Evolutionary conservation across 2,113 vertebrate species (phyloP).

Genomic region (Gallinago media): DNA sequence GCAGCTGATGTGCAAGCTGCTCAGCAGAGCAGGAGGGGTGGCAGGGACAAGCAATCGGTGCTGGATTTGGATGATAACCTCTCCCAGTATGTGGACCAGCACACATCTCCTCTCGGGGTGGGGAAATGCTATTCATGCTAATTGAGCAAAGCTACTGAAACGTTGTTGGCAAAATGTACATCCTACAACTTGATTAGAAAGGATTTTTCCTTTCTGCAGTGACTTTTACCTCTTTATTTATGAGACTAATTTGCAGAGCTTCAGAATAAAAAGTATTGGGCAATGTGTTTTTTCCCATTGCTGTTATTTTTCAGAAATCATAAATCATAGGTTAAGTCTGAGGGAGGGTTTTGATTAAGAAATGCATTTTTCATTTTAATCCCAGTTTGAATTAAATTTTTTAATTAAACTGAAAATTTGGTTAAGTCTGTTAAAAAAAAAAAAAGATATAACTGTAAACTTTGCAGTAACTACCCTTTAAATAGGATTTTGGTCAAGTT

Average conservation of each 20-base stretch:
- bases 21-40: background rate
- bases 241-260: background rate
- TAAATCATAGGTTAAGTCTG: background rate
- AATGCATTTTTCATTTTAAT: background rate
- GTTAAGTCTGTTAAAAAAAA: background rate
- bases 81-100: fast-evolving
- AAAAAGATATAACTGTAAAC: background rate
- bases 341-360: background rate
- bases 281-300: background rate
- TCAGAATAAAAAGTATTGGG: background rate
- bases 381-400: fast-evolving
- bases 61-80: background rate
- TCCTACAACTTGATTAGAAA: background rate
- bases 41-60: fast-evolving
- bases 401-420: background rate
- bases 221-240: background rate
- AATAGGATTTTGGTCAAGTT: background rate
- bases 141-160: background rate
- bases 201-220: background rate
- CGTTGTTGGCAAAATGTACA: background rate
- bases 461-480: background rate
- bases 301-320: background rate
- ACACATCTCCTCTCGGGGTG: background rate
- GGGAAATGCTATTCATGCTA: background rate
- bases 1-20: background rate